Conservation (phyloP, 2,888 invertebrate genomes). For the Selenia dentaria region DNA sequence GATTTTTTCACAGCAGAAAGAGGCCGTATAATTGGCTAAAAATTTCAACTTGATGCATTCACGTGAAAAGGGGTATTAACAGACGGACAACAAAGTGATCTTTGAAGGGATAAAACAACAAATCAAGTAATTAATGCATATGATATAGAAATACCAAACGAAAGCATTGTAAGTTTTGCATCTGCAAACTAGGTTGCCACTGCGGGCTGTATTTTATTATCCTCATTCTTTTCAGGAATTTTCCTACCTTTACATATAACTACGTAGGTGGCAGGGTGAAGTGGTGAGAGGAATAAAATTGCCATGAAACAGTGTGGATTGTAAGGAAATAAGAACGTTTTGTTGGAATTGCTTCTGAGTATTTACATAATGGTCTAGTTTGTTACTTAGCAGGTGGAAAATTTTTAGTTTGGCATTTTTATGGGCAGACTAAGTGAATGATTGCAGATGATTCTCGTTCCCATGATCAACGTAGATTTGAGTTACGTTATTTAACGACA, state of each 20-base stretch:
- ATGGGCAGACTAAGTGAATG: too few relatives aligned
- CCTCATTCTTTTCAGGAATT: conserved; percentile 8
- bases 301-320: conserved; percentile 11
- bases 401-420: background rate
- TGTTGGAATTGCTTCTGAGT: conserved; percentile 5
- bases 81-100: too few relatives aligned
- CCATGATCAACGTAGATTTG: too few relatives aligned
- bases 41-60: too few relatives aligned
- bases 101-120: too few relatives aligned
- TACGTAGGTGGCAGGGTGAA: background rate
- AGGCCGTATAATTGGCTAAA: too few relatives aligned
- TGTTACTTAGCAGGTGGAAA: background rate
- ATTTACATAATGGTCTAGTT: conserved; percentile 1
- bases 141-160: too few relatives aligned
- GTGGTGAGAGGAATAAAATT: conserved; percentile 12
- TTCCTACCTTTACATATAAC: conserved; percentile 2
- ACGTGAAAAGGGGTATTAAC: too few relatives aligned
- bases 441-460: too few relatives aligned
- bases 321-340: conserved; percentile 9
- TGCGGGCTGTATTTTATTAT: background rate
- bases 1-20: too few relatives aligned
- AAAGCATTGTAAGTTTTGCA: background rate
- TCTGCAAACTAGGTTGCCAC: background rate
- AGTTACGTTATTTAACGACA: too few relatives aligned
- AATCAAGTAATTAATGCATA: too few relatives aligned